Percentiles rank a stretch among this genome's conserved stretches.
These are phyloP conservation scores for Papilio xuthus DNA, from an alignment of 1,140 invertebrate genomes.

Conservation along the genomic window DNA sequence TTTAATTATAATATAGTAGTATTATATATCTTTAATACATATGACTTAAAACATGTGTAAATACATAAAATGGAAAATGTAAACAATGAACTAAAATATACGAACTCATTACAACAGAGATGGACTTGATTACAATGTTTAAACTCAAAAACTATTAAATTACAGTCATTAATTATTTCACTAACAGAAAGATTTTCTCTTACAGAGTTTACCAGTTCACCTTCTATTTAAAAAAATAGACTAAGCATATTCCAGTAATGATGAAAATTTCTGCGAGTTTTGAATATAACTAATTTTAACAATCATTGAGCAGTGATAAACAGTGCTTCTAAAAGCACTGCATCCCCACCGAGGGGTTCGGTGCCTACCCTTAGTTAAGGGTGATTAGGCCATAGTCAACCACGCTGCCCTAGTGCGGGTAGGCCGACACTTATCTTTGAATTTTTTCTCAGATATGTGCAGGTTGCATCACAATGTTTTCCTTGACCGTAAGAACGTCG, in stretches of 20 bases:
- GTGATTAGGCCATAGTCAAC: too few relatives aligned
- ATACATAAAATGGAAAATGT: neutral
- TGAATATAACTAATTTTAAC: neutral
- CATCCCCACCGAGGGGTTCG: too few relatives aligned
- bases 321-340: neutral
- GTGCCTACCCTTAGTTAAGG: too few relatives aligned
- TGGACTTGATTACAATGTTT: neutral
- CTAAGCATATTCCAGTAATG: neutral
- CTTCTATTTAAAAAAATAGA: too few relatives aligned
- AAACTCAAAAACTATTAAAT: neutral
- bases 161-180: too few relatives aligned
- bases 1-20: slow-evolving; percentile 4
- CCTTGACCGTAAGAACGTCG: too few relatives aligned
- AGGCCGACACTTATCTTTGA: too few relatives aligned
- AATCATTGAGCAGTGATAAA: neutral
- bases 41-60: slow-evolving; percentile 19
- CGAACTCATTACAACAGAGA: neutral
- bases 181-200: too few relatives aligned
- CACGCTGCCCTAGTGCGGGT: too few relatives aligned
- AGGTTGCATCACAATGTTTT: too few relatives aligned
- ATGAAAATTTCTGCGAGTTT: neutral
- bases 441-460: too few relatives aligned
- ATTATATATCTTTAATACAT: slow-evolving; percentile 24
- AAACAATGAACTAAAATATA: neutral
- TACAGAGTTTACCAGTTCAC: too few relatives aligned